Conservation (phyloP, 1,140 invertebrate species). For the Magallana angulata region DNA sequence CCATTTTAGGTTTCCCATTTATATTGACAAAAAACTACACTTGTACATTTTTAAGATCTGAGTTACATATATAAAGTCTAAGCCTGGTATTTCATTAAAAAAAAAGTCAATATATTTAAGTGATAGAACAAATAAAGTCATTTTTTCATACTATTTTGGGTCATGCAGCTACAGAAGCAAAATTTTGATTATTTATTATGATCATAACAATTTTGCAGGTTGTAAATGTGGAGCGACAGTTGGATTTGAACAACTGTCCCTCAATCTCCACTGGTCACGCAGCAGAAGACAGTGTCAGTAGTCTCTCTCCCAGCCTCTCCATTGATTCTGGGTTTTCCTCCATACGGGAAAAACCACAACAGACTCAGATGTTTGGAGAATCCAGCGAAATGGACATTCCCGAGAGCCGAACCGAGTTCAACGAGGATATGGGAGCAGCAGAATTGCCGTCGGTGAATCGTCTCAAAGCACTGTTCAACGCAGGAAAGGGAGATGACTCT, state of each 20-base stretch:
- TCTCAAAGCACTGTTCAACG: slow-evolving; percentile 70
- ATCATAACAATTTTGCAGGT: neutral
- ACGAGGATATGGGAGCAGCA: slow-evolving; percentile 64
- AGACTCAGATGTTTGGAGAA: slow-evolving; percentile 61
- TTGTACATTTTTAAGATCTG: too few relatives aligned
- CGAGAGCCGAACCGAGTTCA: slow-evolving; percentile 72
- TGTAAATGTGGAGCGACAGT: neutral
- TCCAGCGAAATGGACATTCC: slow-evolving; percentile 70
- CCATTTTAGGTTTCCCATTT: too few relatives aligned
- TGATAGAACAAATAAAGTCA: too few relatives aligned
- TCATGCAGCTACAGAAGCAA: too few relatives aligned
- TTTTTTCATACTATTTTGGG: too few relatives aligned
- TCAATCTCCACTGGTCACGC: slow-evolving; percentile 36
- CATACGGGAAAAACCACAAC: slow-evolving; percentile 51
- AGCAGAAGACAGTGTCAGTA: slow-evolving; percentile 54
- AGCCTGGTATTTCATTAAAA: too few relatives aligned
- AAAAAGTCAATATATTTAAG: too few relatives aligned
- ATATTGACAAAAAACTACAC: too few relatives aligned
- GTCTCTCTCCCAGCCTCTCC: slow-evolving; percentile 59
- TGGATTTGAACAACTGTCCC: slow-evolving; percentile 46
- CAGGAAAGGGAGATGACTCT: slow-evolving; percentile 57
- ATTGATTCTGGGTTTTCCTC: slow-evolving; percentile 64
- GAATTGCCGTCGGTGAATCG: slow-evolving; percentile 74
- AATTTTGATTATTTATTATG: too few relatives aligned
- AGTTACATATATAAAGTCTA: too few relatives aligned